A percentile compares a stretch with the other conserved stretches of the same genome.
These are phyloP conservation scores for Mormoops blainvillei DNA, from an alignment of 2,113 vertebrate species.

Conservation along the genomic window DNA sequence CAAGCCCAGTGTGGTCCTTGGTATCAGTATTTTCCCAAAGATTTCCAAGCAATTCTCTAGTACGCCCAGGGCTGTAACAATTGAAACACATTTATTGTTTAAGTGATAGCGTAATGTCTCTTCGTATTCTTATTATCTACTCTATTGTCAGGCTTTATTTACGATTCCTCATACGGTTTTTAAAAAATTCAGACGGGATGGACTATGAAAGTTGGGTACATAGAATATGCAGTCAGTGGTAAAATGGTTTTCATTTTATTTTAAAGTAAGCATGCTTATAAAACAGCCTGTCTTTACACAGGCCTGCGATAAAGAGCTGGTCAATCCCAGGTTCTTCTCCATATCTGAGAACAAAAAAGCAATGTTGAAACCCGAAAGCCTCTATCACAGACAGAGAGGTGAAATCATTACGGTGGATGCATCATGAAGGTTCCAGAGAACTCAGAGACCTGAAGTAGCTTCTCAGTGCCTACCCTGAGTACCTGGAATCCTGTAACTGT, in stretches of 20 bases:
- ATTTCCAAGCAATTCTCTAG: not conserved
- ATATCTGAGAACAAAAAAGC: not conserved
- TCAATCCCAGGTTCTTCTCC: not conserved
- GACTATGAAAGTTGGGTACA: not conserved
- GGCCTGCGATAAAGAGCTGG: not conserved
- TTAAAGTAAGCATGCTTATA: not conserved
- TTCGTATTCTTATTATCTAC: not conserved
- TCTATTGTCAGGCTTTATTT: not conserved
- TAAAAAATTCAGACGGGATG: not conserved
- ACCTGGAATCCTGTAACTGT: not conserved
- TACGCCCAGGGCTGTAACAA: not conserved
- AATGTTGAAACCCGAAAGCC: not conserved
- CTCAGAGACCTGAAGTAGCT: not conserved
- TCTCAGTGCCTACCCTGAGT: not conserved
- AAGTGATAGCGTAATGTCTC: not conserved
- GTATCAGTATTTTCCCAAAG: not conserved
- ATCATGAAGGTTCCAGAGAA: not conserved
- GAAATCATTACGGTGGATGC: not conserved
- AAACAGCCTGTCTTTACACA: not conserved
- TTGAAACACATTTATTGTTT: not conserved
- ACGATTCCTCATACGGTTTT: not conserved
- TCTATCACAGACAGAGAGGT: not conserved
- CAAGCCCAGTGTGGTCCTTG: not conserved
- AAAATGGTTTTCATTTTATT: not conserved
- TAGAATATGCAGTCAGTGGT: not conserved